A percentile compares a stretch with the other conserved stretches of the same genome.
phyloP scores from a whole-genome alignment of 2,113 vertebrate species.

The Porphyrio hochstetteri region DNA sequence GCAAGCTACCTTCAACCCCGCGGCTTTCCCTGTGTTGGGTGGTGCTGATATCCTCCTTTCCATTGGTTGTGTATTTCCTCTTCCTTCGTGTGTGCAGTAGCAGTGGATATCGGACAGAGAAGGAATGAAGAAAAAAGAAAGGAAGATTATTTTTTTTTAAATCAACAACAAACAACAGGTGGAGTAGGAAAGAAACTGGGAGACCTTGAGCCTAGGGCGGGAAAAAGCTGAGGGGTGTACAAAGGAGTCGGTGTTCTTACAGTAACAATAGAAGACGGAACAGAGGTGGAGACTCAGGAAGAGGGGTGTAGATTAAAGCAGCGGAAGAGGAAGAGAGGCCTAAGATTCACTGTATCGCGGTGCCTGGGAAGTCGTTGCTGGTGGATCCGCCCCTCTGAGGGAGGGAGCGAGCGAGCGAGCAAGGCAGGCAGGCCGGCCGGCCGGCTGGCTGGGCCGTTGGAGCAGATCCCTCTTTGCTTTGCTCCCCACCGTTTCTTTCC shows the following conservation, averaged over 20 bases:
- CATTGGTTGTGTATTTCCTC: neutral
- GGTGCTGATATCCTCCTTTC: neutral
- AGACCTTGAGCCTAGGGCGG: neutral
- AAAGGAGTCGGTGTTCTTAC: neutral
- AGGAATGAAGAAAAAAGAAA: neutral
- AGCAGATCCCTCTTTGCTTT: neutral
- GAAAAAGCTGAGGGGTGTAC: neutral
- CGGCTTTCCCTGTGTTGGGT: neutral
- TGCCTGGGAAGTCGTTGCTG: constrained; percentile 58
- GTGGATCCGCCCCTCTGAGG: constrained; percentile 34
- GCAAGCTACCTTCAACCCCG: neutral
- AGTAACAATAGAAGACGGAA: neutral
- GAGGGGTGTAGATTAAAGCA: neutral
- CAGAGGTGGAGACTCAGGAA: neutral
- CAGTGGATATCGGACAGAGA: neutral
- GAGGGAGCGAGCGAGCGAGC: neutral
- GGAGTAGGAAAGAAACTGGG: neutral
- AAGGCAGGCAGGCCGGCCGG: neutral
- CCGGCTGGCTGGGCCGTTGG: neutral
- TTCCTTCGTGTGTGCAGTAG: constrained; percentile 1
- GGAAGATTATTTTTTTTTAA: neutral
- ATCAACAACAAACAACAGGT: neutral
- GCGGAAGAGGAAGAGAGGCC: constrained; percentile 77
- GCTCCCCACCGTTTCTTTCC: neutral
- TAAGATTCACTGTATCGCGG: constrained; percentile 48